Conservation (phyloP, 2,797 vertebrate genomes). For the Oceanodroma leucorhoa region DNA sequence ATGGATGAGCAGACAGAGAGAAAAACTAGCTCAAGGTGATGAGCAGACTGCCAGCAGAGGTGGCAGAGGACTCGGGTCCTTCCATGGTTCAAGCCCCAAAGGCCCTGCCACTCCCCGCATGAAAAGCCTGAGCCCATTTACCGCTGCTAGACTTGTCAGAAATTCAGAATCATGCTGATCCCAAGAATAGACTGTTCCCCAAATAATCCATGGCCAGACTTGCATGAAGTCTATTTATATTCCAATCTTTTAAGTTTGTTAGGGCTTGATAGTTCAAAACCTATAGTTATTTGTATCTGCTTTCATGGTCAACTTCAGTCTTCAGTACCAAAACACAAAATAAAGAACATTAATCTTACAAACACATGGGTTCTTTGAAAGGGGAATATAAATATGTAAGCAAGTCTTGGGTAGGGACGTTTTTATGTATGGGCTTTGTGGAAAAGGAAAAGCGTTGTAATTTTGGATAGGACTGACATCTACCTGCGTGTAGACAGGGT, state of each 20-base stretch:
- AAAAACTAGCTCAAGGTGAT: not conserved
- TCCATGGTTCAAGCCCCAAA: accelerated
- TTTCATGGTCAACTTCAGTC: not conserved
- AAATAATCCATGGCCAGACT: not conserved
- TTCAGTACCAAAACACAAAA: not conserved
- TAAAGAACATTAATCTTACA: not conserved
- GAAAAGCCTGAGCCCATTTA: not conserved
- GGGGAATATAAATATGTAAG: not conserved
- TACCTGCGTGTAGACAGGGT: not conserved
- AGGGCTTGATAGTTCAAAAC: not conserved
- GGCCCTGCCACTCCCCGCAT: accelerated
- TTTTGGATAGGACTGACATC: not conserved
- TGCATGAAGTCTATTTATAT: not conserved
- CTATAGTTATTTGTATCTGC: not conserved
- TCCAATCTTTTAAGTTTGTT: not conserved
- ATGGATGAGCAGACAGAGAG: conserved; percentile 16
- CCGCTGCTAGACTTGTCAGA: not conserved
- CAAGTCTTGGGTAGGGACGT: not conserved
- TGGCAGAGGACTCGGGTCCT: accelerated
- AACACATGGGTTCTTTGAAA: not conserved
- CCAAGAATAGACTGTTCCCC: not conserved
- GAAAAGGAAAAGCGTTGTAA: not conserved
- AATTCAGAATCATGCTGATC: not conserved
- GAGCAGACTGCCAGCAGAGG: not conserved
- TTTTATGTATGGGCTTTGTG: not conserved